Conservation (phyloP, 1,140 invertebrate genomes). For the Zaprionus inermis region DNA sequence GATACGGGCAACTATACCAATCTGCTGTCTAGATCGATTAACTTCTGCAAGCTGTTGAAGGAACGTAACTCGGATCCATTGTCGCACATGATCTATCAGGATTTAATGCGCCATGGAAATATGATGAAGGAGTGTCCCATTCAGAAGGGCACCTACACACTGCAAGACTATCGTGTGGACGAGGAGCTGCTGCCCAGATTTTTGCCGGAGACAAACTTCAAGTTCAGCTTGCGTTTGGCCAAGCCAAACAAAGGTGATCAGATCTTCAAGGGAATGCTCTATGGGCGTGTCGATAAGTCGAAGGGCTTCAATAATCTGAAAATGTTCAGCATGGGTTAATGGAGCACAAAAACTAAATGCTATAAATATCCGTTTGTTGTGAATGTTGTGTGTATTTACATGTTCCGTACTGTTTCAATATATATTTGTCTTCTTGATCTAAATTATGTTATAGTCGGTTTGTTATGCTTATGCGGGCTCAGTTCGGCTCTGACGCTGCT, state of each 20-base stretch:
- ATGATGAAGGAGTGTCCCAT: conserved; percentile 72
- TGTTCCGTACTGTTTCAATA: conserved; percentile 27
- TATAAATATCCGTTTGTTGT: conserved; percentile 1
- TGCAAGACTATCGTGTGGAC: conserved; percentile 65
- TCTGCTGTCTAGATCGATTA: conserved; percentile 48
- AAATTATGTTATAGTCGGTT: conserved; percentile 40
- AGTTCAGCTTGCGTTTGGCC: conserved; percentile 31
- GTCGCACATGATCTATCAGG: conserved; percentile 61
- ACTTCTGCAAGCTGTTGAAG: conserved; percentile 73
- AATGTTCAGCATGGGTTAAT: conserved; percentile 71
- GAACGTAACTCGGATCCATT: conserved; percentile 60
- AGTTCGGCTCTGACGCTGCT: background rate
- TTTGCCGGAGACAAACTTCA: conserved; percentile 70
- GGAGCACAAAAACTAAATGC: background rate
- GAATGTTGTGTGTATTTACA: conserved; percentile 3
- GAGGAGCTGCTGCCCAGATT: conserved; percentile 76
- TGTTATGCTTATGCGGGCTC: conserved; percentile 15
- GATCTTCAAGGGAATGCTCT: conserved; percentile 51
- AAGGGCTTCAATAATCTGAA: conserved; percentile 82
- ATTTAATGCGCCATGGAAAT: conserved; percentile 59
- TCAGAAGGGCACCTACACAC: conserved; percentile 51
- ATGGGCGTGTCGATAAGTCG: conserved; percentile 74
- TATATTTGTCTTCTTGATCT: conserved; percentile 33
- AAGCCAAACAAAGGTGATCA: conserved; percentile 34
- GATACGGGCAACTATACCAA: conserved; percentile 59